Conservation (phyloP, 2,113 vertebrate species). For the Notarius lentiginosus region DNA sequence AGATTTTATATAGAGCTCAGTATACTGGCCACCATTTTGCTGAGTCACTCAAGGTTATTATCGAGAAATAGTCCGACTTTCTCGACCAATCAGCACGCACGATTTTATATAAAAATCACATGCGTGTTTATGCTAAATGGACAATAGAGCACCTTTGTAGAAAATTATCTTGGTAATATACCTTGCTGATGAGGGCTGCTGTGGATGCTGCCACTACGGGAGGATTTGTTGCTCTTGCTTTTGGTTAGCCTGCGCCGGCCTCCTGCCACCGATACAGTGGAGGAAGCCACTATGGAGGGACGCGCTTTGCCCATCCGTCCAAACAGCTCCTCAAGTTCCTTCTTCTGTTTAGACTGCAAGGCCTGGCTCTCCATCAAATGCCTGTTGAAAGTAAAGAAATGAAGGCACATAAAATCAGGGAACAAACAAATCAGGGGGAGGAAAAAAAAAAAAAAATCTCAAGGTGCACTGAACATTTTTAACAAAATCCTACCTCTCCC, state of each 20-base stretch:
- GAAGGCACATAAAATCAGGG: background rate
- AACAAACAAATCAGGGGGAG: background rate
- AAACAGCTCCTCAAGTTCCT: slow-evolving; percentile 87
- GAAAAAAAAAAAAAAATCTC: background rate
- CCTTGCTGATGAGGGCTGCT: slow-evolving; percentile 84
- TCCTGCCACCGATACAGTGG: slow-evolving; percentile 83
- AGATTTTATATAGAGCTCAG: no score
- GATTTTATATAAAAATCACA: no score
- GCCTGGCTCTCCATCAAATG: slow-evolving; percentile 91
- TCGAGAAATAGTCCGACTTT: no score
- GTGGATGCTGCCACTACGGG: slow-evolving; percentile 79
- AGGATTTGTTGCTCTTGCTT: slow-evolving; percentile 85
- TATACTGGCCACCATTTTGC: no score
- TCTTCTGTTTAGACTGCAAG: slow-evolving; percentile 87
- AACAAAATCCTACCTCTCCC: slow-evolving; percentile 79
- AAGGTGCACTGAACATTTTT: background rate
- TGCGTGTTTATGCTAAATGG: no score
- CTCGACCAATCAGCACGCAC: no score
- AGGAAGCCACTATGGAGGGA: slow-evolving; percentile 80
- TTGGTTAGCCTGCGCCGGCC: slow-evolving; percentile 83
- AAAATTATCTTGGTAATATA: slow-evolving; percentile 49
- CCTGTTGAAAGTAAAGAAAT: slow-evolving; percentile 63
- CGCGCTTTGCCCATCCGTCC: slow-evolving; percentile 81
- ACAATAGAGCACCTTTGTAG: background rate
- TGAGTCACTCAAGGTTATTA: no score